These are phyloP conservation scores for Temnothorax curvispinosus DNA, from an alignment of 1,140 invertebrate species.

Conservation along the genomic window DNA sequence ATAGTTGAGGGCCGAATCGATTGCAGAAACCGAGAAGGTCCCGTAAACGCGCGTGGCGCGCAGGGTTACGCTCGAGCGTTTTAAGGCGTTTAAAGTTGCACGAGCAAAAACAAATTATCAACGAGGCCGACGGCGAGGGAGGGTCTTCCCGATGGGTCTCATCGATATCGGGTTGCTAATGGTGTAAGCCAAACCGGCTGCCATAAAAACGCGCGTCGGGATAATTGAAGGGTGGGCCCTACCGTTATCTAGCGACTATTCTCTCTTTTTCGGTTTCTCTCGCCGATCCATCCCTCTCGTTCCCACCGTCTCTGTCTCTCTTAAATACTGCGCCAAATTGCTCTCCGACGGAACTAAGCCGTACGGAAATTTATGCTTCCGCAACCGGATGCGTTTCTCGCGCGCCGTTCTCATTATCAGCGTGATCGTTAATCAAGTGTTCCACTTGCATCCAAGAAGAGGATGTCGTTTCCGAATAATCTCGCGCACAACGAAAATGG, in stretches of 20 bases:
- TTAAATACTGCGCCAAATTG: slow-evolving; percentile 81
- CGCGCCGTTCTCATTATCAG: neutral
- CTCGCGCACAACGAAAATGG: neutral
- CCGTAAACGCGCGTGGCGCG: neutral
- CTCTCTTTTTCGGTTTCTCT: slow-evolving; percentile 38
- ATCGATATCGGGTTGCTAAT: slow-evolving; percentile 83
- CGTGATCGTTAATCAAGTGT: neutral
- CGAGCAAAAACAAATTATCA: slow-evolving; percentile 62
- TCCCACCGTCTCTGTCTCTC: slow-evolving; percentile 43
- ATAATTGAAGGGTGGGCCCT: slow-evolving; percentile 81
- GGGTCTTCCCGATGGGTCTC: slow-evolving; percentile 61
- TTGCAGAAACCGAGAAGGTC: neutral
- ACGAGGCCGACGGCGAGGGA: slow-evolving; percentile 46
- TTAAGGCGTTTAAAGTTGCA: slow-evolving; percentile 60
- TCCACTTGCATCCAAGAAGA: neutral
- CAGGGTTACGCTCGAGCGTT: neutral
- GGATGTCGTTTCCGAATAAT: neutral
- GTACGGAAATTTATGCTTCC: slow-evolving; percentile 78
- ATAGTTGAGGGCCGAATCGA: neutral
- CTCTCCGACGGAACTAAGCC: slow-evolving; percentile 74
- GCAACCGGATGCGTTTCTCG: slow-evolving; percentile 6
- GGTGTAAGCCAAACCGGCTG: slow-evolving; percentile 79
- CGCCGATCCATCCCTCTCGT: neutral
- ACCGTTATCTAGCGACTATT: slow-evolving; percentile 65
- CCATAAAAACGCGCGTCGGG: slow-evolving; percentile 81